Evolutionary conservation across 2,888 invertebrate genomes (phyloP), one percentile per base, ranked within the genome.

Genomic region (Agriopis aurantiaria): DNA sequence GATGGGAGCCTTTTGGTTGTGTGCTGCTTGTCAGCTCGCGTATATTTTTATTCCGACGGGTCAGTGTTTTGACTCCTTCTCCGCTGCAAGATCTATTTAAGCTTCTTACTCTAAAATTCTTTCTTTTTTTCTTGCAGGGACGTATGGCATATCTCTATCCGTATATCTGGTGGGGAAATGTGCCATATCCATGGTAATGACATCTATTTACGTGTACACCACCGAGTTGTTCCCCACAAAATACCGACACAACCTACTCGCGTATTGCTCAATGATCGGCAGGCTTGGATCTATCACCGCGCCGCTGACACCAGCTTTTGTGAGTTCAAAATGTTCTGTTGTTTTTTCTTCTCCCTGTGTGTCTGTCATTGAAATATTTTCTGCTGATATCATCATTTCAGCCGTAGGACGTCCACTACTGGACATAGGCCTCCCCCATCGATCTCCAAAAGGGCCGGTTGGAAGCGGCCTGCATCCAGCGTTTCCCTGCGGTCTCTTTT

Each of bases 201-300:
- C 95, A 0, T 88, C 95, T 0, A 81, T 95, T 57, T 96, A 96
- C 82, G 91, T 96, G 68, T 95, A 95, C 79, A 95, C 96, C 0
- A 92, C 95, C 14, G 96, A 96, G 86, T 88, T 96, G 80, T 96
- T 96, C 81, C 96, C 96, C 3, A 96, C 96, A 1, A 91, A 91
- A 59, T 85, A 95, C 72, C 86, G 96, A 43, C 95, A 96, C 80
- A 95, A 95, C 12, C 85, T 96, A 71, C 94, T 96, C 80, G 95
- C 95, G 1, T 93, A 91, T 69, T 95, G 95, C 80, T 96, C 96
- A 12, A 96, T 96, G 93, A 91, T 95, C 67, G 96, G 96, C n/a
- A 88, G 96, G 56, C 88, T 95, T 52, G 96, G 96, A 8, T 95
- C 95, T 4, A 95, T 96, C 84, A 80, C 95, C 33, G 95, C 96